A percentile compares a stretch with the other conserved stretches of the same genome.
Evolutionary conservation across 2,888 invertebrate species (phyloP).

Genomic region (Aphidius colemani): DNA sequence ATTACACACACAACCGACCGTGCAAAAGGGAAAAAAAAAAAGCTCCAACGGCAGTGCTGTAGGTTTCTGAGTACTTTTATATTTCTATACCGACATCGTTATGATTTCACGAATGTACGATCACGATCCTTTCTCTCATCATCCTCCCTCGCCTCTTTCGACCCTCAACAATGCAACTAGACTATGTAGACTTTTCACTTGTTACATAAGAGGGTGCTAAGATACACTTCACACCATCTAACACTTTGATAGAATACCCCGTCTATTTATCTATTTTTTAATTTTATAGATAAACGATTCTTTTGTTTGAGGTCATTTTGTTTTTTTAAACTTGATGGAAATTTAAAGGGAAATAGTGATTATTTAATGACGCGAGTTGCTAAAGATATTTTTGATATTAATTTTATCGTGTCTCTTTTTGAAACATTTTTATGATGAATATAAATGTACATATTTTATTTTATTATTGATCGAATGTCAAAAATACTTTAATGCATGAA

Average conservation of each 20-base stretch:
- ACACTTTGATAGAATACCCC: not conserved
- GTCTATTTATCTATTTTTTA: not conserved
- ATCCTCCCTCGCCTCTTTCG: too few relatives aligned
- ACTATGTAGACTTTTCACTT: too few relatives aligned
- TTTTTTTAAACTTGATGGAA: too few relatives aligned
- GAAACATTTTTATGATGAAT: too few relatives aligned
- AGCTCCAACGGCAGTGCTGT: conserved; percentile 23
- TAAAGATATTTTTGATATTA: too few relatives aligned
- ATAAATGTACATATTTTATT: too few relatives aligned
- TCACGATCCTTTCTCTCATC: conserved; percentile 19
- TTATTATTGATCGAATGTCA: too few relatives aligned
- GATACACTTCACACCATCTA: not conserved
- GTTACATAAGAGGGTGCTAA: not conserved
- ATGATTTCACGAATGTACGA: conserved; percentile 41
- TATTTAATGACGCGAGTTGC: too few relatives aligned
- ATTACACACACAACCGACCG: conserved; percentile 39
- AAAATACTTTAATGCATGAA: not conserved
- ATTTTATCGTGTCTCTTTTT: too few relatives aligned
- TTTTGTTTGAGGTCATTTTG: too few relatives aligned
- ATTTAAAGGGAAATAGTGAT: too few relatives aligned
- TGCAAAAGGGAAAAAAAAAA: conserved; percentile 9
- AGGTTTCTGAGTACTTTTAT: conserved; percentile 12
- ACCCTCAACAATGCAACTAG: too few relatives aligned
- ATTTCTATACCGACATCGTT: conserved; percentile 36
- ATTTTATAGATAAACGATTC: not conserved